These are phyloP conservation scores for Sminthurides aquaticus DNA, from an alignment of 2,888 invertebrate genomes.

Conservation along the genomic window DNA sequence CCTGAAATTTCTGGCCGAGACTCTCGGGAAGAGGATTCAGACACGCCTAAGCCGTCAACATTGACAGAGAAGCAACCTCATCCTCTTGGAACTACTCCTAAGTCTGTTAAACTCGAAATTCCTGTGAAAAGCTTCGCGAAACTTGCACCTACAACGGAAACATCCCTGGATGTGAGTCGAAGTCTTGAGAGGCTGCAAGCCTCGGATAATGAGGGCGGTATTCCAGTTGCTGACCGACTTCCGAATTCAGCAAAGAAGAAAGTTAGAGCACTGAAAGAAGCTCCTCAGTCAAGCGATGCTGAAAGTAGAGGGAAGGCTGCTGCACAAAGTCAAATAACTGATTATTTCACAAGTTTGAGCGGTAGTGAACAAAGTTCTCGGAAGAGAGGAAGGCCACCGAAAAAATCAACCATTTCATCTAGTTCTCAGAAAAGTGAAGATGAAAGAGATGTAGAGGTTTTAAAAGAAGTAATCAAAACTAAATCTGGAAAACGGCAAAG, in stretches of 20 bases:
- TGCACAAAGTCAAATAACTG: slow-evolving; percentile 13
- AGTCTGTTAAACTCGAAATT: slow-evolving; percentile 13
- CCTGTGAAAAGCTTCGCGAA: neutral
- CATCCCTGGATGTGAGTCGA: too few relatives aligned
- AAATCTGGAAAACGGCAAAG: slow-evolving; percentile 2
- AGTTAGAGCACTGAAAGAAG: neutral
- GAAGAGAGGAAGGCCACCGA: slow-evolving; percentile 26
- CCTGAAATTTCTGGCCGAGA: slow-evolving; percentile 23
- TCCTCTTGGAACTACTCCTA: neutral
- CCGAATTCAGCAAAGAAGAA: slow-evolving; percentile 11
- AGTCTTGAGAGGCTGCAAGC: neutral
- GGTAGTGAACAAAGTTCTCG: slow-evolving; percentile 10
- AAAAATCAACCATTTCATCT: slow-evolving; percentile 8
- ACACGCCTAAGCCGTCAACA: neutral
- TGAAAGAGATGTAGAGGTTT: slow-evolving; percentile 15
- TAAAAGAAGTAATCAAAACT: slow-evolving; percentile 12
- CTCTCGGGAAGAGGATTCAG: slow-evolving; percentile 6
- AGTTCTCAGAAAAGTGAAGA: slow-evolving; percentile 11
- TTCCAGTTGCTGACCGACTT: neutral
- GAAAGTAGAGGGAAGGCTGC: neutral
- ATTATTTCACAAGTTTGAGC: slow-evolving; percentile 15
- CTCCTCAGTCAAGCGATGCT: neutral
- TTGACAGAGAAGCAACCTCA: neutral
- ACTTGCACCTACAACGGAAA: neutral
- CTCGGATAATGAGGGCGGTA: neutral